Evolutionary conservation across 2,888 invertebrate species (phyloP).

Genomic region (Tryphoninae sp.): DNA sequence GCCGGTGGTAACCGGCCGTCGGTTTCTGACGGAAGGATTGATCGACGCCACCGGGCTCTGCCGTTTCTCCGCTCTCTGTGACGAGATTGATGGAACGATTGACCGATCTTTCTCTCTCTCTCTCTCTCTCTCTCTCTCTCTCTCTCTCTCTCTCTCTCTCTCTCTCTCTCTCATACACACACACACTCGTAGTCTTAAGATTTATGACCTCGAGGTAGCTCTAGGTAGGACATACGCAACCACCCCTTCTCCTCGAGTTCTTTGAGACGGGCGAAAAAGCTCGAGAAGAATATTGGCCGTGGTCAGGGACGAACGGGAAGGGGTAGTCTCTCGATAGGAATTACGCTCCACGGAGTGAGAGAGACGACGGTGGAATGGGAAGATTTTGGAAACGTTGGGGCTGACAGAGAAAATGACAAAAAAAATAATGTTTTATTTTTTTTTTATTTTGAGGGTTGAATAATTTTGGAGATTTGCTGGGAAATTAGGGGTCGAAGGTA

Average conservation of each 20-base stretch:
- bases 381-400: too few relatives aligned
- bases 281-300: conserved; percentile 29
- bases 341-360: too few relatives aligned
- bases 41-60: conserved; percentile 52
- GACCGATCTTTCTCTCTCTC: conserved; percentile 47
- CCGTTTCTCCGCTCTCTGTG: conserved; percentile 40
- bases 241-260: not conserved
- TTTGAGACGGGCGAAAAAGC: not conserved
- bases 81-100: conserved; percentile 61
- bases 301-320: conserved; percentile 32
- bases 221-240: conserved; percentile 13
- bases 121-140: conserved; percentile 8
- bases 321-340: too few relatives aligned
- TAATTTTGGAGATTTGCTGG: too few relatives aligned
- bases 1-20: conserved; percentile 56
- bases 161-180: too few relatives aligned
- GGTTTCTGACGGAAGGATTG: conserved; percentile 65
- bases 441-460: too few relatives aligned
- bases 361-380: too few relatives aligned
- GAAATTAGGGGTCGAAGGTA: too few relatives aligned
- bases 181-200: conserved; percentile 16
- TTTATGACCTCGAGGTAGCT: conserved; percentile 5
- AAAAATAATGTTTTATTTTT: not conserved
- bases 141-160: too few relatives aligned
- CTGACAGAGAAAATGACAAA: too few relatives aligned